These are phyloP conservation scores for Sarcoramphus papa DNA, from an alignment of 2,797 vertebrate genomes.

Conservation along the genomic window DNA sequence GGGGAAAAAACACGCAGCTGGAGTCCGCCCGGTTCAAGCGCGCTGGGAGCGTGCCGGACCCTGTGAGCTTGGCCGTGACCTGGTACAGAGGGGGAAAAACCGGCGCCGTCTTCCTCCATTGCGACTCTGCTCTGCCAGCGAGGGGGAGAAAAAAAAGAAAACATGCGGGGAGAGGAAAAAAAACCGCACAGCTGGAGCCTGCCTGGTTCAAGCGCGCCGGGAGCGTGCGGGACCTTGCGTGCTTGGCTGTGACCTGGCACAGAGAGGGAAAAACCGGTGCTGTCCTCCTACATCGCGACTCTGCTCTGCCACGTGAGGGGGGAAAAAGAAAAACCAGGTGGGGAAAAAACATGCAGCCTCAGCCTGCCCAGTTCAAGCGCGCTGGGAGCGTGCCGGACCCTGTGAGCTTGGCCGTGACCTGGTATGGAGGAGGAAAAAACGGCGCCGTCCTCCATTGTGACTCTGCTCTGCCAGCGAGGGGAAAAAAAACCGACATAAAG, in stretches of 20 bases:
- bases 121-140: not conserved
- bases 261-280: no score
- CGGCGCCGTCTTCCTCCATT: not conserved
- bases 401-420: not conserved
- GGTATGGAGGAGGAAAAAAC: not conserved
- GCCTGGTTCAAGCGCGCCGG: no score
- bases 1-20: not conserved
- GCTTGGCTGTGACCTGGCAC: not conserved
- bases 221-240: no score
- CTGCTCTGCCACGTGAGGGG: not conserved
- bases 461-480: no score
- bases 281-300: not conserved
- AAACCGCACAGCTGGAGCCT: not conserved
- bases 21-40: fast-evolving
- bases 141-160: not conserved
- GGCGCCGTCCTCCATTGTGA: no score
- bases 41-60: fast-evolving
- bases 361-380: not conserved
- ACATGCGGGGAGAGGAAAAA: no score
- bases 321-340: not conserved
- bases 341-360: not conserved
- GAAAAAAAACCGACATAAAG: no score
- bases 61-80: not conserved
- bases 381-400: not conserved
- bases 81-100: not conserved